Base-by-base conservation (phyloP, 2,888 invertebrate species). In the Lasioglossum morio region DNA sequence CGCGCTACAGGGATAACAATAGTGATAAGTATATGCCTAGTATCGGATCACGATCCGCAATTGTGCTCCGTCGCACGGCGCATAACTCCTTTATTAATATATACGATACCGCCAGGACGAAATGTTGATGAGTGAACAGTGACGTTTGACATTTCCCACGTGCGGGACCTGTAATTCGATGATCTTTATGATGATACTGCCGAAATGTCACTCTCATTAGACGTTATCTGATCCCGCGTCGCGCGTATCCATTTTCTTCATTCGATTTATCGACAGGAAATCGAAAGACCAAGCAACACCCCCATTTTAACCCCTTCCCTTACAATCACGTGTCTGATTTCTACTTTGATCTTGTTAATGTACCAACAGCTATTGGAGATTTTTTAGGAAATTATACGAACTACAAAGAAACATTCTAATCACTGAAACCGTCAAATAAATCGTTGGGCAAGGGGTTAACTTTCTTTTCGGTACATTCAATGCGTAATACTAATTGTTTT, bases 21-120 rank as follows among this genome's bases (percentile, higher is more conserved):
- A 79, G 83, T 87, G 85, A 88, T 87, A 88, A 85, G 82, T 90
- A 88, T 90, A 88, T 80, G 84, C 72, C 83, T 81, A 78, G 84
- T 86, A 85, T 89, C 87, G 87, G 75, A 86, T 85, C 87, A 86
- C 86, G 90, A 90, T 88, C 83, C 88, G 77, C 82, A 80, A 90
- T 90, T 90, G 90, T 88, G 76, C 75, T 81, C 76, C 37, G n/a
- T 48, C 40, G 27, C 19, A 14, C 34, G 16, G 37, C 60, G 46
- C 72, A 69, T 85, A 87, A 82, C 75, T 87, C 66, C 53, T 63
- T 72, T 78, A 82, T 85, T 85, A 85, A 85, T 85, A 85, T 73
- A 85, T 78, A 80, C 82, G 72, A 72, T 43, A 19, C 73, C 60
- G 46, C 16, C 8, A n/a, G 34, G 63, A 30, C n/a, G 70, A 79